phyloP scores from a whole-genome alignment of 2,888 invertebrate genomes.

The Drosophila stalkeri region DNA sequence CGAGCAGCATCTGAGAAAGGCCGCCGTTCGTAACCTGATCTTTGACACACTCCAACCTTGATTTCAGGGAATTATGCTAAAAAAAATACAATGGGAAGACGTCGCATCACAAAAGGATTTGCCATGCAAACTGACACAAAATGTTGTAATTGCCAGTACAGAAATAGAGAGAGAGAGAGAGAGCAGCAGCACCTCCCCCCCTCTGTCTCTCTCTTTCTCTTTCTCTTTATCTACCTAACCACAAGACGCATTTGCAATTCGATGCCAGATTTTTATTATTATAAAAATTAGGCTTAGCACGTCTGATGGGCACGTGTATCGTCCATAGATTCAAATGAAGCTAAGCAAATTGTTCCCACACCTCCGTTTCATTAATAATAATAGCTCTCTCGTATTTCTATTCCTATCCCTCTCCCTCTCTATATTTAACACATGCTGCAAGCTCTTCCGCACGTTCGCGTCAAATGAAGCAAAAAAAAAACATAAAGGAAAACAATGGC shows the following conservation, averaged over 20 bases:
- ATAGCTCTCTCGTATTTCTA: neutral
- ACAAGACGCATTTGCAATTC: constrained; percentile 63
- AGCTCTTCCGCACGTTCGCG: constrained; percentile 82
- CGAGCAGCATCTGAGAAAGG: constrained; percentile 58
- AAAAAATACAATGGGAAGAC: constrained; percentile 47
- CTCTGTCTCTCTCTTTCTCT: constrained; percentile 9
- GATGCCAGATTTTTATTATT: constrained; percentile 73
- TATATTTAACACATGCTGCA: constrained; percentile 50
- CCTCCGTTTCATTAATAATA: constrained; percentile 34
- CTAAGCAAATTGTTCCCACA: constrained; percentile 50
- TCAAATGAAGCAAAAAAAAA: constrained; percentile 48
- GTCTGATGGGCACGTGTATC: constrained; percentile 70
- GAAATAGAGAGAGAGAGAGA: too few species aligned
- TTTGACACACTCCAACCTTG: constrained; percentile 76
- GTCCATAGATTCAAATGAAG: constrained; percentile 47
- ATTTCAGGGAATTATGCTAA: constrained; percentile 74
- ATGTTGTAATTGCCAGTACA: constrained; percentile 73
- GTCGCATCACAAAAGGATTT: constrained; percentile 64
- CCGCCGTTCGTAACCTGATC: constrained; percentile 71
- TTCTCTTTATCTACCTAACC: constrained; percentile 42
- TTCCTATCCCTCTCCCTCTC: neutral
- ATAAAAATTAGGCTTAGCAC: constrained; percentile 78
- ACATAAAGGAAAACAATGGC: constrained; percentile 55
- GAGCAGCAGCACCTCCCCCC: neutral
- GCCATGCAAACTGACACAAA: constrained; percentile 78